Percentiles rank a stretch among this genome's conserved stretches.
Conservation (phyloP, 2,113 vertebrate genomes). For the Gallinago undulata region DNA sequence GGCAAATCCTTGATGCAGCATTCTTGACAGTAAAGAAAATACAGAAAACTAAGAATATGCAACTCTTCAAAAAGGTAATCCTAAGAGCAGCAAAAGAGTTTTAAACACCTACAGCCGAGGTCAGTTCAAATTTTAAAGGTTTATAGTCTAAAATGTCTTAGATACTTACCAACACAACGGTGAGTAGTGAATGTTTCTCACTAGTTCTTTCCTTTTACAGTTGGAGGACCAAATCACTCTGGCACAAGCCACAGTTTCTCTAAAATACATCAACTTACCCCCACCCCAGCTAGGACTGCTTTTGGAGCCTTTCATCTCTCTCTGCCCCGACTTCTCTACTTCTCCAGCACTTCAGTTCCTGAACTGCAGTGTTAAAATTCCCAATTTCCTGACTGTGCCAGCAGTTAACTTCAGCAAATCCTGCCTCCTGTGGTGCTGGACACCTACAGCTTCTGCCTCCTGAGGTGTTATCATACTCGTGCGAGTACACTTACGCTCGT, state of each 20-base stretch:
- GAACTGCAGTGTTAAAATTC: background rate
- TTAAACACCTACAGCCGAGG: background rate
- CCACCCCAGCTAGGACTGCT: background rate
- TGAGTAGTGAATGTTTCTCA: background rate
- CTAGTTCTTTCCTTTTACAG: background rate
- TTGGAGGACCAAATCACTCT: background rate
- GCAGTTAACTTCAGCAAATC: background rate
- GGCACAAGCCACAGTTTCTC: background rate
- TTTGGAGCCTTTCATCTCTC: background rate
- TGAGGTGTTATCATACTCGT: background rate
- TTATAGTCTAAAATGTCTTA: background rate
- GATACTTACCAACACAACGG: background rate
- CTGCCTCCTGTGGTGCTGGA: background rate
- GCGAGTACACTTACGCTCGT: background rate
- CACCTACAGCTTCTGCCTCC: background rate
- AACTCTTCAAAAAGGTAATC: background rate
- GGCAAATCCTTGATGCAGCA: background rate
- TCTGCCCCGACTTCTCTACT: background rate
- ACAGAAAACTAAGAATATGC: fast-evolving
- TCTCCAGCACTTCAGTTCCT: background rate
- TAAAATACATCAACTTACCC: background rate
- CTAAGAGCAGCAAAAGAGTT: background rate
- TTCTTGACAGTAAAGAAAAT: background rate
- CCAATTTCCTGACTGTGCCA: background rate
- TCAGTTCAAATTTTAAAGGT: background rate